Conservation (phyloP, 2,113 vertebrate species). For the Thryonomys swinderianus region DNA sequence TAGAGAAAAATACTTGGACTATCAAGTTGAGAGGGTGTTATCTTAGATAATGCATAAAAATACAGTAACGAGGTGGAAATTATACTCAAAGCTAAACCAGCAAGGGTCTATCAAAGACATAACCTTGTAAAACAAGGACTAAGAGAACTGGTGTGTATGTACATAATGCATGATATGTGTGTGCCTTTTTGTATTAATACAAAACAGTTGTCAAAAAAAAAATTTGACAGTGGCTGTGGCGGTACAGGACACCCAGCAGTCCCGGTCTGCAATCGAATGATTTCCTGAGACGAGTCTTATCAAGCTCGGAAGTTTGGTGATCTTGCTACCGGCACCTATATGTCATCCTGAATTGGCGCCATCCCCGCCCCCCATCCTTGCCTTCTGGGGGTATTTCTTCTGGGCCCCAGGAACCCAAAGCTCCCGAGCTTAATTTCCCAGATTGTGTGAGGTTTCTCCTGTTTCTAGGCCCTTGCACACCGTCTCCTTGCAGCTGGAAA, state of each 20-base stretch:
- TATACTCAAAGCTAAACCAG: background rate
- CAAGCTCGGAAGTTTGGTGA: background rate
- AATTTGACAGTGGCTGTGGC: background rate
- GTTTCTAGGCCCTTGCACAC: background rate
- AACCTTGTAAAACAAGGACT: slow-evolving; percentile 5
- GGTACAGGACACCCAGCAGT: background rate
- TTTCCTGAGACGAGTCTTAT: background rate
- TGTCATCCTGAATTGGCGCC: background rate
- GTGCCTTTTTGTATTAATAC: background rate
- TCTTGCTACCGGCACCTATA: too few relatives aligned
- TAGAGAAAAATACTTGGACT: background rate
- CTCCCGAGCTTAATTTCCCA: background rate
- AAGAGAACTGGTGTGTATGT: background rate
- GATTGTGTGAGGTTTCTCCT: background rate
- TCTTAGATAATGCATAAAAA: background rate
- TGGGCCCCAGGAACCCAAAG: background rate
- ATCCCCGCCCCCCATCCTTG: background rate
- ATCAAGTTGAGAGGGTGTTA: background rate
- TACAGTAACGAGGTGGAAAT: background rate
- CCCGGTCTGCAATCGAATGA: background rate
- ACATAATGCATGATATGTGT: background rate
- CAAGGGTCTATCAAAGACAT: background rate
- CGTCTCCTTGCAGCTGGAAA: background rate
- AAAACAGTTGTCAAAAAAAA: background rate
- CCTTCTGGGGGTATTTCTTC: background rate